Percentiles rank a stretch among this genome's conserved stretches.
Conservation (phyloP, 1,140 invertebrate genomes). For the Drosophila nigrodunni region DNA sequence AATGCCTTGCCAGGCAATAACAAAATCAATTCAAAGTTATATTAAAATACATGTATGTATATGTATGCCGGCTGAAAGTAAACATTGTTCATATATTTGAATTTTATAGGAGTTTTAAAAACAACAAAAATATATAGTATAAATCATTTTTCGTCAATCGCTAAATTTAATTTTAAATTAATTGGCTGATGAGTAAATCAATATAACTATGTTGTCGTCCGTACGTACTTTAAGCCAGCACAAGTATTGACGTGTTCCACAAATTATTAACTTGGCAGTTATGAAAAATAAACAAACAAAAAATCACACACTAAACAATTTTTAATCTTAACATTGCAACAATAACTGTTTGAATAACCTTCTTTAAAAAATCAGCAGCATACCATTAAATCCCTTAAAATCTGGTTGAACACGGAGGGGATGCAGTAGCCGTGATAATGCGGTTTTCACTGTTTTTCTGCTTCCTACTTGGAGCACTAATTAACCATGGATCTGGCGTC, state of each 20-base stretch:
- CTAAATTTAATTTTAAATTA: too few species aligned
- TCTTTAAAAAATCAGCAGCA: neutral
- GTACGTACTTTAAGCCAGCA: too few species aligned
- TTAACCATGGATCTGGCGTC: conserved; percentile 86
- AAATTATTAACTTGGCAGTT: neutral
- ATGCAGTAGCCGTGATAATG: conserved; percentile 41
- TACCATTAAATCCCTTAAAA: neutral
- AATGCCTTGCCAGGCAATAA: too few species aligned
- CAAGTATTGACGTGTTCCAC: conserved; percentile 7
- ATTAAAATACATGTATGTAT: too few species aligned
- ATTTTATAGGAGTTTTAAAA: too few species aligned
- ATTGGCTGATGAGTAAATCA: too few species aligned
- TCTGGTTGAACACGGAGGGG: neutral
- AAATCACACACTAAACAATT: neutral
- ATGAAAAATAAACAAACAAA: neutral
- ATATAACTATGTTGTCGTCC: too few species aligned
- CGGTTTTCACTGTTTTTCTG: conserved; percentile 27
- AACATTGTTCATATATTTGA: too few species aligned
- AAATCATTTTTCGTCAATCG: too few species aligned
- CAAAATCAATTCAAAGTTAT: too few species aligned
- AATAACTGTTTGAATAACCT: neutral
- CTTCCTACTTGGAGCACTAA: conserved; percentile 49
- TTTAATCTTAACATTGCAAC: neutral
- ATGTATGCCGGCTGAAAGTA: too few species aligned
- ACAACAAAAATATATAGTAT: too few species aligned